Evolutionary conservation across 2,888 invertebrate species (phyloP).

Genomic region (Nephrocerus scutellatus): DNA sequence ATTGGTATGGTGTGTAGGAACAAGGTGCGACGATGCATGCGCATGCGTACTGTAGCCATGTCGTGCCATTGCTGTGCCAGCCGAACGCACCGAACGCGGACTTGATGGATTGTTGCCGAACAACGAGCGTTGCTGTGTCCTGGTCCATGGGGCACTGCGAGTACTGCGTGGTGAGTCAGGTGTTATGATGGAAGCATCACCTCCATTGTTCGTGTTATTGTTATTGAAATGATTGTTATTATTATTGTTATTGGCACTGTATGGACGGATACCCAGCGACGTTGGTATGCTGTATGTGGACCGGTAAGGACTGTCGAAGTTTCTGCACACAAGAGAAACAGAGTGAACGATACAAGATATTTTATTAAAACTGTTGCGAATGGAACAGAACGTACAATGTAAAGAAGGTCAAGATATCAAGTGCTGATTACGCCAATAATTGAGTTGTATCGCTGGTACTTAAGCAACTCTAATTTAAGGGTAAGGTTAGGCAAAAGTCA

Average conservation of each 20-base stretch:
- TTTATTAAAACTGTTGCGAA: too few species aligned
- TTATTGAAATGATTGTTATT: constrained; percentile 35
- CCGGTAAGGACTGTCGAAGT: constrained; percentile 50
- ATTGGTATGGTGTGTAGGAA: neutral
- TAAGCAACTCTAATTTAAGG: too few species aligned
- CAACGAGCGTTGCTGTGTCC: constrained; percentile 66
- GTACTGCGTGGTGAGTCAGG: constrained; percentile 74
- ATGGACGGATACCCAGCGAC: constrained; percentile 44
- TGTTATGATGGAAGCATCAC: constrained; percentile 39
- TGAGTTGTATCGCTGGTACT: too few species aligned
- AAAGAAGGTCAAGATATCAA: too few species aligned
- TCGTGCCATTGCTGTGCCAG: constrained; percentile 42
- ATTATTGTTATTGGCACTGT: constrained; percentile 33
- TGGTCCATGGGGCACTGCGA: constrained; percentile 73
- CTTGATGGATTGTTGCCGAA: constrained; percentile 70
- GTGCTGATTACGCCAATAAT: too few species aligned
- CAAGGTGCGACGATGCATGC: constrained; percentile 23
- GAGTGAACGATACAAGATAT: too few species aligned
- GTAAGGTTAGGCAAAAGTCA: too few species aligned
- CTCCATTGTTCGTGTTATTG: constrained; percentile 24
- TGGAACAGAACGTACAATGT: neutral
- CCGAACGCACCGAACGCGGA: constrained; percentile 75
- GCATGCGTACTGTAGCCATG: constrained; percentile 26
- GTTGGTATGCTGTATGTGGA: constrained; percentile 51
- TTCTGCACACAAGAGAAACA: constrained; percentile 27